These are phyloP conservation scores for Ormyrus thymus DNA, from an alignment of 2,888 invertebrate genomes.

Conservation along the genomic window DNA sequence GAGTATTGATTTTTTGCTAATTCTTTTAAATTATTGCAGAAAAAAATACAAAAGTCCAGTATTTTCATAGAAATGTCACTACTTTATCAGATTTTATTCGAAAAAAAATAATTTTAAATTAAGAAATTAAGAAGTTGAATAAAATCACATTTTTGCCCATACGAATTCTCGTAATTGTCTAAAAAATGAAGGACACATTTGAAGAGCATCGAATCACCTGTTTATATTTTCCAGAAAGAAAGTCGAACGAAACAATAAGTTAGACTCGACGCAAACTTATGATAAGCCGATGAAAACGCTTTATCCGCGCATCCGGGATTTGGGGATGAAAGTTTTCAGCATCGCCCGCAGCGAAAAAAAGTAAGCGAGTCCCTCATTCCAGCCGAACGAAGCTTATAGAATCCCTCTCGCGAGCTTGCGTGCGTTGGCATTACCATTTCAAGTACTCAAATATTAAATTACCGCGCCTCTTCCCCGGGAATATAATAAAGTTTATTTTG, in stretches of 20 bases:
- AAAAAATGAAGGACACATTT: too few relatives aligned
- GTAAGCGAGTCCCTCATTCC: background rate
- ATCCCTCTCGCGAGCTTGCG: background rate
- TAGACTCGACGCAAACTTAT: slow-evolving; percentile 29
- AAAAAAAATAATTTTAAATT: too few relatives aligned
- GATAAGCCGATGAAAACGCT: slow-evolving; percentile 52
- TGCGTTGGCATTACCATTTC: slow-evolving; percentile 62
- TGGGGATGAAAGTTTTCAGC: slow-evolving; percentile 47
- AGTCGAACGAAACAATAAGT: slow-evolving; percentile 46
- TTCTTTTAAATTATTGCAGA: background rate
- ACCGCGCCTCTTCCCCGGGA: slow-evolving; percentile 55
- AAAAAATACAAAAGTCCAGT: too few relatives aligned
- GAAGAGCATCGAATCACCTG: too few relatives aligned
- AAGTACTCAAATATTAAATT: slow-evolving; percentile 65
- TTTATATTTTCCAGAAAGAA: background rate
- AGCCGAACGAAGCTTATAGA: background rate
- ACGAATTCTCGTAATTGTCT: too few relatives aligned
- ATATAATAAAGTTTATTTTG: slow-evolving; percentile 66
- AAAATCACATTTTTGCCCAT: too few relatives aligned
- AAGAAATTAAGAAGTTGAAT: too few relatives aligned
- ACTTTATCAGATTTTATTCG: too few relatives aligned
- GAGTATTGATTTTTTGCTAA: slow-evolving; percentile 39
- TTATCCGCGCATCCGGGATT: slow-evolving; percentile 31
- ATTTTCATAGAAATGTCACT: too few relatives aligned
- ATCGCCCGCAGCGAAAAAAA: slow-evolving; percentile 33